A percentile compares a stretch with the other conserved stretches of the same genome.
These are phyloP conservation scores for Distichodus sexfasciatus DNA, from an alignment of 2,797 vertebrate genomes.

Conservation along the genomic window DNA sequence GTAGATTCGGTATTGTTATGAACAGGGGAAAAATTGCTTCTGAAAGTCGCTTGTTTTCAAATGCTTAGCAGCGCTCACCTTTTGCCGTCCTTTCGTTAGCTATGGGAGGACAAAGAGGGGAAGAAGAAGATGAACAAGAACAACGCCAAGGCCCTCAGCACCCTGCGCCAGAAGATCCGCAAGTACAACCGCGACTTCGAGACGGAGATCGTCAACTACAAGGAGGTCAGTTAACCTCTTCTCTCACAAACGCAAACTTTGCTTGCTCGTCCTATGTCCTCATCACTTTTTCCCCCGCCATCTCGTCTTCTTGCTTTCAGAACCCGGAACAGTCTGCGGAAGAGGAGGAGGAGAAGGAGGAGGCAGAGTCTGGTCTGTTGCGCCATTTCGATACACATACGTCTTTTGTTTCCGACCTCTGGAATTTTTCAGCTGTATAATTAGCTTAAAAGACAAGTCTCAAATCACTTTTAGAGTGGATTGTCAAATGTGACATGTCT, in stretches of 20 bases:
- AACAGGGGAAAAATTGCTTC: no score
- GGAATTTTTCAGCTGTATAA: no score
- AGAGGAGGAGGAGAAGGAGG: constrained; percentile 88
- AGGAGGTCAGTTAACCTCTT: constrained; percentile 72
- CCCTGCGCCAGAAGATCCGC: constrained; percentile 90
- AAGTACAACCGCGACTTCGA: constrained; percentile 92
- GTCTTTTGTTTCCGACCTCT: no score
- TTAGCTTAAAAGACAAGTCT: no score
- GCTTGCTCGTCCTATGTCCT: neutral
- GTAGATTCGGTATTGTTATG: no score
- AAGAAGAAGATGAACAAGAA: constrained; percentile 97
- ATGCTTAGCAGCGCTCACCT: no score
- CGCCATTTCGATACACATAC: neutral
- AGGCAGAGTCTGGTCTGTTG: constrained; percentile 76
- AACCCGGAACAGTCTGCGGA: constrained; percentile 89
- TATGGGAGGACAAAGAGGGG: constrained; percentile 93
- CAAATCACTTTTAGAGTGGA: no score
- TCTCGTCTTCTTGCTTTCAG: constrained; percentile 55
- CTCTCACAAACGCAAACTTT: neutral
- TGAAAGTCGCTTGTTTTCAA: no score
- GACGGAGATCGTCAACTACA: constrained; percentile 78
- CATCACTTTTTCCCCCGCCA: neutral
- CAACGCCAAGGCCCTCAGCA: constrained; percentile 89
- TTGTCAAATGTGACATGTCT: no score
- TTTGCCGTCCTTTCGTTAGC: constrained; percentile 67